Evolutionary conservation across 2,888 invertebrate genomes (phyloP), one percentile per base, ranked within the genome.

Genomic region (Dasypogon diadema): DNA sequence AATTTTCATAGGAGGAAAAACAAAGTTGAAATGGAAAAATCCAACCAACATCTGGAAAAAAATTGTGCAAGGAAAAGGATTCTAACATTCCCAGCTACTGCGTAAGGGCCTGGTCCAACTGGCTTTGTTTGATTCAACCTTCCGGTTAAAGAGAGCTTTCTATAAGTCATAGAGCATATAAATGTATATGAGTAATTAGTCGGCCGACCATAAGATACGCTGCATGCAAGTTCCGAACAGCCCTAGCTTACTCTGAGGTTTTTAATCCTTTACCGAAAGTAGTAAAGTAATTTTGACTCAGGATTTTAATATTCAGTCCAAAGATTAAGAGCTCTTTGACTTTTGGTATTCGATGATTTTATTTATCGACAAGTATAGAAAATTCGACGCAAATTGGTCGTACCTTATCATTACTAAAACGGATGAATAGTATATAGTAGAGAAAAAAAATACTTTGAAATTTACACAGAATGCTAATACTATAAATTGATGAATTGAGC

Each of bases 41-140:
- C 65, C 24, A 24, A 21, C 65, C 24, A 48, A 18, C 14, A 48
- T 48, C 48, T 24, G 48, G 22, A 70, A 70, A 70, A 70, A 65
- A 70, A 65, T 46, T 70, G 54, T 54, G 70, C 54, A 70, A 70
- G 70, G 70, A 70, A 18, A 24, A 14, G 16, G 65, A 24, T 68
- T 68, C 65, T 48, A 51, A 70, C 21, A 22, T 34, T 51, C 51
- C 54, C 54, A 54, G 24, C 60, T 6, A 70, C 54, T 70, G 54
- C 54, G 70, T 70, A 51, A 70, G 54, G 54, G 70, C 70, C 54
- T 54, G 54, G 70, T 70, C 70, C 54, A 54, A 70, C 70, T 30
- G 70, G 70, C 70, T 70, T 70, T 70, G 70, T 70, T 51, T 37
- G 24, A 65, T 65, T 42, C 65, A 18, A 60, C 42, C 42, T 24